Evolutionary conservation across 2,113 vertebrate genomes (phyloP).

Genomic region (Xyrauchen texanus): DNA sequence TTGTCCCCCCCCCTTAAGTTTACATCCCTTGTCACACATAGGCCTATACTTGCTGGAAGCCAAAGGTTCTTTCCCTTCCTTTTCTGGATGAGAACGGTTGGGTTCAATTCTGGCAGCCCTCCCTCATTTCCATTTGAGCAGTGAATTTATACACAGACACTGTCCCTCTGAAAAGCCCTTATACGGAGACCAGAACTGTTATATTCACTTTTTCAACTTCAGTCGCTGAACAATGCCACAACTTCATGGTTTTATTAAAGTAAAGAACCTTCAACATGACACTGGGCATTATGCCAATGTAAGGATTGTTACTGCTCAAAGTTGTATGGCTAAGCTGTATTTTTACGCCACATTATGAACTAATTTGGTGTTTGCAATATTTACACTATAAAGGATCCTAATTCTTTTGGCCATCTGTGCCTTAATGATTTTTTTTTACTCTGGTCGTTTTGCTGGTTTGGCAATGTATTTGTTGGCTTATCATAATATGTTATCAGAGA

Average conservation of each 20-base stretch:
- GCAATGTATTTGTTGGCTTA: too few relatives aligned
- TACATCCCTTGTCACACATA: not conserved
- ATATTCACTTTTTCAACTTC: slow-evolving; percentile 29
- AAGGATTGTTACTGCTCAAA: not conserved
- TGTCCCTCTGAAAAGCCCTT: slow-evolving; percentile 53
- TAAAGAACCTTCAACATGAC: slow-evolving; percentile 7
- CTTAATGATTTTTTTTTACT: too few relatives aligned
- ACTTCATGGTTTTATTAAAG: slow-evolving; percentile 47
- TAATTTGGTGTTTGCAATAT: not conserved
- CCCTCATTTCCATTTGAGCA: slow-evolving; percentile 46
- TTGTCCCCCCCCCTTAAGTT: not conserved
- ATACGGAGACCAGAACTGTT: slow-evolving; percentile 62
- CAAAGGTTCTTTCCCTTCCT: slow-evolving; percentile 61
- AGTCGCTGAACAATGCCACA: slow-evolving; percentile 52
- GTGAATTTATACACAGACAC: slow-evolving; percentile 50
- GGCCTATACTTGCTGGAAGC: not conserved
- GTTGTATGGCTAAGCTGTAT: too few relatives aligned
- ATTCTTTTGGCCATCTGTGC: too few relatives aligned
- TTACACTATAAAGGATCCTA: too few relatives aligned
- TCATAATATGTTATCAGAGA: too few relatives aligned
- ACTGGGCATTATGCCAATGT: not conserved
- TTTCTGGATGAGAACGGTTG: slow-evolving; percentile 64
- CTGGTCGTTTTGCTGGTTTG: too few relatives aligned
- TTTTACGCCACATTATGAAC: not conserved
- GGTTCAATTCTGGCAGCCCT: slow-evolving; percentile 51